Conservation (phyloP, 2,113 vertebrate genomes). For the Murina feae region DNA sequence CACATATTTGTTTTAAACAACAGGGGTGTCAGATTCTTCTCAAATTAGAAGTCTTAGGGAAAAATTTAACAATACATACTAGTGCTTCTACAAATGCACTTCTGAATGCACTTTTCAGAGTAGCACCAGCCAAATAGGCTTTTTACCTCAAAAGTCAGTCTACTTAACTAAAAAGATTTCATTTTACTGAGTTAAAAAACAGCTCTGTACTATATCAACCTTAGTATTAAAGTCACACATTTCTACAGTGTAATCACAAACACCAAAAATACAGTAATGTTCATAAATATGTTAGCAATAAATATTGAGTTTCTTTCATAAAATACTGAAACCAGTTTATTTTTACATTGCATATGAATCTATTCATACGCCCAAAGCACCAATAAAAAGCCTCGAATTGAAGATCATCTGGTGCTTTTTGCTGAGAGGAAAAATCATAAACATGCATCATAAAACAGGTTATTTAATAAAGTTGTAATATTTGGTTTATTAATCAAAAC, state of each 20-base stretch:
- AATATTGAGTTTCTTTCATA: slow-evolving; percentile 57
- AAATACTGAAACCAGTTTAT: slow-evolving; percentile 50
- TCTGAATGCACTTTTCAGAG: not conserved
- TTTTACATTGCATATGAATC: not conserved
- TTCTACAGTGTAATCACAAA: slow-evolving; percentile 47
- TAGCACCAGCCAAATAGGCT: not conserved
- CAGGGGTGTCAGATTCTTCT: not conserved
- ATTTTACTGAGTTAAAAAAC: not conserved
- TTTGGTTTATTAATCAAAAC: slow-evolving; percentile 38
- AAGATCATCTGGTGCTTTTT: slow-evolving; percentile 27
- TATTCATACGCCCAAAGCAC: slow-evolving; percentile 44
- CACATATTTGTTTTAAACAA: not conserved
- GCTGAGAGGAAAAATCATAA: not conserved
- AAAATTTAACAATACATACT: not conserved
- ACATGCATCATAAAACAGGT: slow-evolving; percentile 42
- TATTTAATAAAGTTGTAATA: slow-evolving; percentile 42
- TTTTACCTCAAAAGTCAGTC: not conserved
- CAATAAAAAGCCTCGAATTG: slow-evolving; percentile 42
- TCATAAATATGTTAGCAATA: not conserved
- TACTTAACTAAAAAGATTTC: not conserved
- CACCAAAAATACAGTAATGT: not conserved
- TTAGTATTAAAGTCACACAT: slow-evolving; percentile 9
- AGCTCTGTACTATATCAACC: not conserved
- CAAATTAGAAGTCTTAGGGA: not conserved
- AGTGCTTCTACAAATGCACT: not conserved